phyloP scores from a whole-genome alignment of 2,888 invertebrate species.

The Yponomeuta sedellus region DNA sequence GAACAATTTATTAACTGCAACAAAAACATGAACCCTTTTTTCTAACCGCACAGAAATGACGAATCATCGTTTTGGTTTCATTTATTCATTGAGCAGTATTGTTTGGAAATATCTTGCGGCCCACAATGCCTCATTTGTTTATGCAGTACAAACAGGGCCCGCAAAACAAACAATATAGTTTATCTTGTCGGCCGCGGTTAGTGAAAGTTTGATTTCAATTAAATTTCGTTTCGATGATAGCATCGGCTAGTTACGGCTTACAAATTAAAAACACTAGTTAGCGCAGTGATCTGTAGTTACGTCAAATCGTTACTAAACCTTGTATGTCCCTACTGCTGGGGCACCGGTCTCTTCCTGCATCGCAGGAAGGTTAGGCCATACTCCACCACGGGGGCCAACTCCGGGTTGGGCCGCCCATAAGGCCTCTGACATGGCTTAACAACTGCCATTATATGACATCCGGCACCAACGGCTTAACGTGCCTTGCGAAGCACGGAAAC shows the following conservation, averaged over 20 bases:
- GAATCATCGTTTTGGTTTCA: constrained; percentile 3
- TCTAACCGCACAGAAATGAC: background rate
- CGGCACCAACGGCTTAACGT: no score
- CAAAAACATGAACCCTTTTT: background rate
- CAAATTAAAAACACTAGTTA: constrained; percentile 1
- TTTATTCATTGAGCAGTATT: constrained; percentile 12
- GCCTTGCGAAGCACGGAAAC: no score
- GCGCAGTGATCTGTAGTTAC: background rate
- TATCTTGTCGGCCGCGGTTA: background rate
- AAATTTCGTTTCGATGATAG: background rate
- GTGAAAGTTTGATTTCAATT: constrained; percentile 15
- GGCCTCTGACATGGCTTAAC: no score
- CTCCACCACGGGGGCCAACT: no score
- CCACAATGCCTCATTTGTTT: constrained; percentile 28
- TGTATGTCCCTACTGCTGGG: no score
- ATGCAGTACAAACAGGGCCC: constrained; percentile 18
- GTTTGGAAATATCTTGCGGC: constrained; percentile 24
- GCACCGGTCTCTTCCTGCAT: no score
- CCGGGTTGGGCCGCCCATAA: no score
- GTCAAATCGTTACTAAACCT: no score
- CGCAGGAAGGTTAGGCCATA: no score
- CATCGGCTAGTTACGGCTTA: background rate
- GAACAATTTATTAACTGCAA: background rate
- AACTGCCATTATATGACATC: no score
- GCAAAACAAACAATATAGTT: constrained; percentile 22